Conservation (phyloP, 2,797 vertebrate genomes). For the Bryconaethiops microstoma region DNA sequence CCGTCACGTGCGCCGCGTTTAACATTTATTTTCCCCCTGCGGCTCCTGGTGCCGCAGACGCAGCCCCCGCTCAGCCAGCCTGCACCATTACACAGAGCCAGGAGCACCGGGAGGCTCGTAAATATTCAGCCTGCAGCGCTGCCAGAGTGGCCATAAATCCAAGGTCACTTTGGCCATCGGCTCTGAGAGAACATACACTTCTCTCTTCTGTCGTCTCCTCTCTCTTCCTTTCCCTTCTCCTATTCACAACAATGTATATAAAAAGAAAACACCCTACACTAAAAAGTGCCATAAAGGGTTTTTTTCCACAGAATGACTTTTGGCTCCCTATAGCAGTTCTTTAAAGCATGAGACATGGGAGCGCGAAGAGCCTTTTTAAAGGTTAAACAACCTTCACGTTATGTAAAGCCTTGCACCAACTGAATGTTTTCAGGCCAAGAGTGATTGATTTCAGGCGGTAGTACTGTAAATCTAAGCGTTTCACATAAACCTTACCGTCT, state of each 20-base stretch:
- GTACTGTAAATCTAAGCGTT: constrained; percentile 36
- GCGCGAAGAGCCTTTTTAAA: not conserved
- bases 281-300: not conserved
- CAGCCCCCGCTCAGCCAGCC: constrained; percentile 59
- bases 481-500: constrained; percentile 33
- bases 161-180: constrained; percentile 68
- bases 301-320: not conserved
- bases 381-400: not conserved
- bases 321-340: not conserved
- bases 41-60: constrained; percentile 40
- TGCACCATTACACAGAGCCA: constrained; percentile 63
- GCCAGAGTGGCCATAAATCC: constrained; percentile 51
- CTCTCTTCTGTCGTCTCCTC: constrained; percentile 8
- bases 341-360: not conserved
- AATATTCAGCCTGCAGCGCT: constrained; percentile 61
- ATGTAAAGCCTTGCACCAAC: not conserved
- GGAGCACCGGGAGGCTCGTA: constrained; percentile 54
- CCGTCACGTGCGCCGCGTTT: constrained; percentile 36
- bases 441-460: not conserved
- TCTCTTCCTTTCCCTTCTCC: not conserved
- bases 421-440: not conserved
- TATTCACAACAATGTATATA: constrained; percentile 7
- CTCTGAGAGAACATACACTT: constrained; percentile 40
- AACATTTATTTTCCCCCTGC: constrained; percentile 49
- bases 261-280: constrained; percentile 13